Percentiles rank a stretch among this genome's conserved stretches.
Conservation (phyloP, 2,888 invertebrate species). For the Salticus scenicus region DNA sequence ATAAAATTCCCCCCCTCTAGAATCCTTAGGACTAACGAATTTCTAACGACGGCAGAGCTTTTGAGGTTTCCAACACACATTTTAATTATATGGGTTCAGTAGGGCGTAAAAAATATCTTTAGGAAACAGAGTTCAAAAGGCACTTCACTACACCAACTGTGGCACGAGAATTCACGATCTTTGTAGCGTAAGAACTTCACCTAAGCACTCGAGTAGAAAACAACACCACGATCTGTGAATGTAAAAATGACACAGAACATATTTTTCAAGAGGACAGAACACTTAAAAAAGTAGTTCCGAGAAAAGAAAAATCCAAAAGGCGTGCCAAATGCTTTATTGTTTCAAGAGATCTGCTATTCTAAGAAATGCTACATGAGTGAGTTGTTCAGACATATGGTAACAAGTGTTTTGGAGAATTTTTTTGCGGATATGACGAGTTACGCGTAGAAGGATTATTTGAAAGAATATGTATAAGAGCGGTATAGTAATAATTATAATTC, state of each 20-base stretch:
- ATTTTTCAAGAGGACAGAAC: neutral
- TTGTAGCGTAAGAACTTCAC: neutral
- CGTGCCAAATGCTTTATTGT: conserved; percentile 6
- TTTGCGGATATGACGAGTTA: too few relatives aligned
- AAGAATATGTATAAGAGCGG: too few relatives aligned
- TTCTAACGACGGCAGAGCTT: neutral
- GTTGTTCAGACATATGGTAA: neutral
- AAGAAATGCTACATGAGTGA: neutral
- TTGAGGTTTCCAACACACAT: conserved; percentile 21
- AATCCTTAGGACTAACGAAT: conserved; percentile 24
- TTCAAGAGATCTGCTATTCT: neutral
- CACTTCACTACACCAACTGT: neutral
- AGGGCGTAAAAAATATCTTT: conserved; percentile 32
- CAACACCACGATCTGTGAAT: neutral
- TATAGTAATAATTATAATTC: too few relatives aligned
- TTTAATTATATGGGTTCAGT: neutral
- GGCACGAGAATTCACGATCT: neutral
- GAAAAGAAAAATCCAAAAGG: neutral
- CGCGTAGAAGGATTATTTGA: too few relatives aligned
- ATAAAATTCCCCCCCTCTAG: neutral
- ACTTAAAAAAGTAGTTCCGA: neutral
- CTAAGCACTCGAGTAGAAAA: conserved; percentile 2
- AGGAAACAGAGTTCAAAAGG: conserved; percentile 39
- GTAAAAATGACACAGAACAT: neutral
- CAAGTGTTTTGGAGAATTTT: neutral